These are phyloP conservation scores for Triplophysa rosa DNA, from an alignment of 2,113 vertebrate species.

Conservation along the genomic window DNA sequence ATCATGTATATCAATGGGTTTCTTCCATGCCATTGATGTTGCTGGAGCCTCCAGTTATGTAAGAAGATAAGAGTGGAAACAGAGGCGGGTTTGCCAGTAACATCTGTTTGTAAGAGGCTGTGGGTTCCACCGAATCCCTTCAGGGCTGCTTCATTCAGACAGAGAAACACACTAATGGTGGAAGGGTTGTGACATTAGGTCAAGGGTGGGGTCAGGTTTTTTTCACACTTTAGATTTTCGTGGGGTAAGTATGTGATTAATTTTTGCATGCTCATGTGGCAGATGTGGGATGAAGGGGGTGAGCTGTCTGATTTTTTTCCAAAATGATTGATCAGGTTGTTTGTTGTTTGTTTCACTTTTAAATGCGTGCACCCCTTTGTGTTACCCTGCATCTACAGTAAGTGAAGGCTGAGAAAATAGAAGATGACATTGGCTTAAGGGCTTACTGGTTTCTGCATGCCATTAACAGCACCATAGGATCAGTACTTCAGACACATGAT, in stretches of 20 bases:
- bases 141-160: constrained; percentile 26
- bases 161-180: background rate
- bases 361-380: background rate
- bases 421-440: constrained; percentile 33
- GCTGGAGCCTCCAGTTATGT: constrained; percentile 66
- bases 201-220: constrained; percentile 16
- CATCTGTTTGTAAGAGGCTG: constrained; percentile 12
- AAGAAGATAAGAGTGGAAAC: constrained; percentile 65
- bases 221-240: background rate
- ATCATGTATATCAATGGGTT: constrained; percentile 10
- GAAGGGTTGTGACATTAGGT: constrained; percentile 12
- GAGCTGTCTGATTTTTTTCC: background rate
- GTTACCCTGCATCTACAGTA: background rate
- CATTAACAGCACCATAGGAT: constrained; percentile 28
- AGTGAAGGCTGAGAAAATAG: constrained; percentile 10
- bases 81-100: background rate
- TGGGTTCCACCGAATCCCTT: constrained; percentile 6
- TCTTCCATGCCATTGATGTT: constrained; percentile 49
- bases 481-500: constrained; percentile 28
- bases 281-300: background rate
- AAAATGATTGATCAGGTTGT: background rate
- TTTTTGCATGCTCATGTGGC: background rate
- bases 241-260: background rate
- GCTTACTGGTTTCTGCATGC: background rate
- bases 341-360: background rate